These are phyloP conservation scores for Apogon hyalosoma DNA, from an alignment of 2,797 vertebrate genomes.

Conservation along the genomic window DNA sequence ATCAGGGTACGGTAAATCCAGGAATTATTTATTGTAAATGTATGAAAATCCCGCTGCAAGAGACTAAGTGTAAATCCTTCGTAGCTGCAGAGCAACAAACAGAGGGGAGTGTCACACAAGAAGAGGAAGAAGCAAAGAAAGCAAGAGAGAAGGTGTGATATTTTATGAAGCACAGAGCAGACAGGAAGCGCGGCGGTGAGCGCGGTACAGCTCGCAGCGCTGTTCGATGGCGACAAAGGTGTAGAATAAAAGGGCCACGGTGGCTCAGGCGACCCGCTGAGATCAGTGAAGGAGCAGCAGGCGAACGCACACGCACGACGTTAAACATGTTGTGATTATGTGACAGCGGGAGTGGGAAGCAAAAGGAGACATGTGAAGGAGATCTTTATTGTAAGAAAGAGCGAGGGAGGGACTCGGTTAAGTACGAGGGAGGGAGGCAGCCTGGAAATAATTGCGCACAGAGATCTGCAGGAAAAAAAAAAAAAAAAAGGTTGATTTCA, in stretches of 20 bases:
- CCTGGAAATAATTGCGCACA: conserved; percentile 15
- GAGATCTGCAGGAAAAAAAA: conserved; percentile 35
- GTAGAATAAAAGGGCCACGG: conserved; percentile 28
- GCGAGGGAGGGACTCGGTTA: conserved; percentile 20
- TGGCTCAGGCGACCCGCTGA: conserved; percentile 33
- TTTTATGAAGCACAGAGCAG: conserved; percentile 35
- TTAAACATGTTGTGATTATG: conserved; percentile 33
- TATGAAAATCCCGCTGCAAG: conserved; percentile 75
- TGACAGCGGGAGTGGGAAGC: conserved; percentile 25
- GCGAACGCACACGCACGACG: conserved; percentile 8
- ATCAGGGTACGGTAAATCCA: conserved; percentile 76
- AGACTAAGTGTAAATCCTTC: conserved; percentile 68
- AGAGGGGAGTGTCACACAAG: conserved; percentile 28
- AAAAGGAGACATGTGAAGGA: conserved; percentile 6
- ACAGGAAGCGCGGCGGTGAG: conserved; percentile 8
- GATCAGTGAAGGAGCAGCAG: conserved; percentile 41
- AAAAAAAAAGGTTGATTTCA: conserved; percentile 15
- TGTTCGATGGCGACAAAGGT: conserved; percentile 4
- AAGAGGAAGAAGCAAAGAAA: conserved; percentile 43
- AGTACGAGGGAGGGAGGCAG: conserved; percentile 1
- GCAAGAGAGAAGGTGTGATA: conserved; percentile 31
- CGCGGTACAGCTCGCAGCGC: background rate
- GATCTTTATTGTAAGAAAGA: conserved; percentile 7
- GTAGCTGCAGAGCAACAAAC: conserved; percentile 64
- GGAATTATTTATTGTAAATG: conserved; percentile 82